These are phyloP conservation scores for Oophaga sylvatica DNA, from an alignment of 2,797 vertebrate species.

Conservation along the genomic window DNA sequence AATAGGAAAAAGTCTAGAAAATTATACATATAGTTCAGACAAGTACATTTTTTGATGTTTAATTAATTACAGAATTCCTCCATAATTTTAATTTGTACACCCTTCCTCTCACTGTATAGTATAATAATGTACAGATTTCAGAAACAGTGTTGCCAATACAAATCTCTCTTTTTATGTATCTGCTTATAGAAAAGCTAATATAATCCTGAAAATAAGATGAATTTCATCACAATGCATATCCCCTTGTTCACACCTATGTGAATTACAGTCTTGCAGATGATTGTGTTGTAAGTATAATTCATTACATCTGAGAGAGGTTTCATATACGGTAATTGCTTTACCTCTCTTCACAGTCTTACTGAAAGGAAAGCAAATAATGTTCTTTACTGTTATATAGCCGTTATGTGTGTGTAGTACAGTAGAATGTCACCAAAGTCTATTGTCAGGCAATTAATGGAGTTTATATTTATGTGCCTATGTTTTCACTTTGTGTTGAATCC, in stretches of 20 bases:
- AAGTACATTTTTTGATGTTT: too few relatives aligned
- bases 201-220: background rate
- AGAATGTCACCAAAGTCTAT: background rate
- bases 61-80: too few relatives aligned
- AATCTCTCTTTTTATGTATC: background rate
- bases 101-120: too few relatives aligned
- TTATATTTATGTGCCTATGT: background rate
- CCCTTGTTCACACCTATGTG: background rate
- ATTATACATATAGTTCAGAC: background rate
- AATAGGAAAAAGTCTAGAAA: too few relatives aligned
- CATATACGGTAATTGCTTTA: background rate
- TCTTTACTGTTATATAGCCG: background rate
- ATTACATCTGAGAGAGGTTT: background rate
- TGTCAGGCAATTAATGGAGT: background rate
- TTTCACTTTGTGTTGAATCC: background rate
- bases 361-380: background rate
- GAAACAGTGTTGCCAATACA: background rate
- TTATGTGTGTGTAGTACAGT: background rate
- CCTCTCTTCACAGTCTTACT: background rate
- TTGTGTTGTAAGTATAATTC: background rate
- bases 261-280: constrained; percentile 9
- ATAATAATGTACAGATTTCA: background rate
- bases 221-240: background rate
- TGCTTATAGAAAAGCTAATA: background rate
- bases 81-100: too few relatives aligned